Base-by-base conservation (phyloP, 2,888 invertebrate species). In the Yponomeuta plumbellus region DNA sequence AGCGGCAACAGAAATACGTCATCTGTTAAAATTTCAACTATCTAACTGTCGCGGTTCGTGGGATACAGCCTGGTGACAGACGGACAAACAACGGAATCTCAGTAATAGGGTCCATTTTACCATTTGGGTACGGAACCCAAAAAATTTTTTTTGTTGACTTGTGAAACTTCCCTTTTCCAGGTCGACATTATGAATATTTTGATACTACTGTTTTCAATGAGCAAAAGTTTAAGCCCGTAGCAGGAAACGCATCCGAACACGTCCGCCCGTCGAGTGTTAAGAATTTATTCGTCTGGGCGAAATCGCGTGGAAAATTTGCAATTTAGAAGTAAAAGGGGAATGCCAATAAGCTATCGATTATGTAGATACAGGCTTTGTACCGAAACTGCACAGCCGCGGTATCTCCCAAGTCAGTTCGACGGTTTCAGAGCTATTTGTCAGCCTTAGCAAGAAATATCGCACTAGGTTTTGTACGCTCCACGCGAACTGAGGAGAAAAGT, bases 291-390 rank as follows among this genome's bases (percentile, higher is more conserved):
- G 78, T 78, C 76, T 76, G 81, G 78, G 77, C 80, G 85, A 88
- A 89, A 89, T 91, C 89, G 90, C 86, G 89, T 81, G 86, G 88
- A 91, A 91, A 90, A 91, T 91, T 90, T 88, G 89, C 90, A 89
- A 88, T 91, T 91, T 90, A 86, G 85, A 87, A 89, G 88, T 88
- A 88, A 88, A 85, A 84, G 84, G 86, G 88, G 89, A 88, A 88
- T 81, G 82, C 81, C 89, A 88, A 88, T 90, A 90, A 87, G 86
- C 86, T 85, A 87, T 89, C 89, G 89, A 88, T 90, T 89, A 90
- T 90, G 88, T 80, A 88, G 87, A 89, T 89, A 86, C 88, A 86
- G 80, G 81, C 84, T 84, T 86, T 88, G 88, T 86, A 86, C 83
- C 83, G 80, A 75, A 79, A 77, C 76, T 85, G 84, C 82, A 80